Conservation (phyloP, 1,140 invertebrate species). For the Melanaphis sacchari region DNA sequence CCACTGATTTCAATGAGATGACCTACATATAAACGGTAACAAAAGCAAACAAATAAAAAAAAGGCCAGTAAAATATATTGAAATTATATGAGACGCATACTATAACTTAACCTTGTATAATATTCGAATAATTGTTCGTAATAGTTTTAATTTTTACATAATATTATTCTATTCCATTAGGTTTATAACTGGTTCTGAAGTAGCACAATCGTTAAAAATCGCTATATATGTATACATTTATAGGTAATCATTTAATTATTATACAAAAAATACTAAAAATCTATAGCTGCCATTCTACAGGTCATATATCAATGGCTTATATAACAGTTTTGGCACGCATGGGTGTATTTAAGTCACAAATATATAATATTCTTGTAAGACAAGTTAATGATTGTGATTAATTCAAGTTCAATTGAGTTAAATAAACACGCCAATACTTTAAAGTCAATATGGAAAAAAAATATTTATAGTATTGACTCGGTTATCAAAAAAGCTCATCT, state of each 20-base stretch:
- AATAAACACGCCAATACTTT: not conserved
- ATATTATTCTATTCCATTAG: not conserved
- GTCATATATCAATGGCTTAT: too few relatives aligned
- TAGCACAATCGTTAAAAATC: not conserved
- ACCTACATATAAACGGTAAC: not conserved
- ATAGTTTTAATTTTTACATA: not conserved
- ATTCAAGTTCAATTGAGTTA: not conserved
- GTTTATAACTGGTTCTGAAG: not conserved
- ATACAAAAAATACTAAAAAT: not conserved
- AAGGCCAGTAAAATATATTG: not conserved
- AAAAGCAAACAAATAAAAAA: not conserved
- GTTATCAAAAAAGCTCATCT: too few relatives aligned
- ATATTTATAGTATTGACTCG: too few relatives aligned
- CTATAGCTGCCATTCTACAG: not conserved
- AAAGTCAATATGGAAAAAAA: too few relatives aligned
- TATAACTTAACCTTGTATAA: not conserved
- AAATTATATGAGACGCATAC: not conserved
- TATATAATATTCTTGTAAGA: not conserved
- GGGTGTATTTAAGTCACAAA: too few relatives aligned
- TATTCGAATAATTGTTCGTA: not conserved
- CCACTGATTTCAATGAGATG: not conserved
- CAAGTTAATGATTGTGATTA: not conserved
- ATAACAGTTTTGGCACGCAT: not conserved
- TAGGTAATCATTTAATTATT: not conserved
- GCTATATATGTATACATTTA: not conserved